A percentile compares a stretch with the other conserved stretches of the same genome.
Evolutionary conservation across 2,888 invertebrate species (phyloP).

Genomic region (Agapostemon virescens): DNA sequence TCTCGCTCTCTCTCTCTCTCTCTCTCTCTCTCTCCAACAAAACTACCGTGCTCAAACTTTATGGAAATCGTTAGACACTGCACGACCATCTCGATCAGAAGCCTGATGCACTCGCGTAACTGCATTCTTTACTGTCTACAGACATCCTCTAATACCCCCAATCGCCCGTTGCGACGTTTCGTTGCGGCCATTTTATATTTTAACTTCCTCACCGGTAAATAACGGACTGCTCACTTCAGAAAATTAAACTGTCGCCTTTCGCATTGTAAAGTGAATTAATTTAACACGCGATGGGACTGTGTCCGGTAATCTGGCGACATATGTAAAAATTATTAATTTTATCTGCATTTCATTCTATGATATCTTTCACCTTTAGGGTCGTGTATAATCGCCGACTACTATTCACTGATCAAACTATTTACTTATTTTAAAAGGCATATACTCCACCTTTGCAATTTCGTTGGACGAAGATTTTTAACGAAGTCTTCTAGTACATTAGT

Average conservation of each 20-base stretch:
- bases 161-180: not conserved
- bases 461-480: too few species aligned
- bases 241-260: not conserved
- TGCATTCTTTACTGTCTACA: not conserved
- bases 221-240: not conserved
- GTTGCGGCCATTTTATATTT: not conserved
- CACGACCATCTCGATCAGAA: not conserved
- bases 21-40: slow-evolving; percentile 70
- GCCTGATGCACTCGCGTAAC: not conserved
- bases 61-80: slow-evolving; percentile 8
- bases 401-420: too few species aligned
- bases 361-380: too few species aligned
- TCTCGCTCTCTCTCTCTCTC: too few species aligned
- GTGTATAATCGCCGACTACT: too few species aligned
- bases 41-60: slow-evolving; percentile 10
- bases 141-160: not conserved
- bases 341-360: too few species aligned
- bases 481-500: too few species aligned
- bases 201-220: not conserved
- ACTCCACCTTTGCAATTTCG: too few species aligned
- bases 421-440: too few species aligned
- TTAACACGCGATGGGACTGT: too few species aligned
- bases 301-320: too few species aligned
- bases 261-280: not conserved
- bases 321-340: too few species aligned